Evolutionary conservation across 2,888 invertebrate genomes (phyloP).

Genomic region (Halocaridina rubra): DNA sequence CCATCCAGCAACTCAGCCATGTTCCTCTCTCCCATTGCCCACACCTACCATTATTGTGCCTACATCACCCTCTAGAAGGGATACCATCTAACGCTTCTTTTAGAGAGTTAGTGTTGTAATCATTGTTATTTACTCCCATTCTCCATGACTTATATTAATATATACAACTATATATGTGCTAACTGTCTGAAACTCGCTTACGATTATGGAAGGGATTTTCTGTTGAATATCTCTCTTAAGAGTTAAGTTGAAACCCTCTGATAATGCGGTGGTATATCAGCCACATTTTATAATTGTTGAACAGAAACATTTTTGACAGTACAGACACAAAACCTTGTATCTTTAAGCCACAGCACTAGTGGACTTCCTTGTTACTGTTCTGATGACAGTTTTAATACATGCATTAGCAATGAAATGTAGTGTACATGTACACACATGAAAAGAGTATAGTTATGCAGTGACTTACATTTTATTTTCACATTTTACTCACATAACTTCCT

Average conservation of each 20-base stretch:
- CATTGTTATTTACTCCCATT: not conserved
- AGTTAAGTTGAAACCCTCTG: not conserved
- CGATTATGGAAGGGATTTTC: not conserved
- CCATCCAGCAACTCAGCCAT: conserved; percentile 22
- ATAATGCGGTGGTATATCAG: not conserved
- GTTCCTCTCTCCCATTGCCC: conserved; percentile 30
- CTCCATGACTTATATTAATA: not conserved
- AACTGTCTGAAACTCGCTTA: not conserved
- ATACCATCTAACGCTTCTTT: conserved; percentile 34
- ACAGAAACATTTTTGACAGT: too few species aligned
- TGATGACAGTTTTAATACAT: too few species aligned
- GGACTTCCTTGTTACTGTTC: too few species aligned
- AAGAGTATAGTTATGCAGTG: too few species aligned
- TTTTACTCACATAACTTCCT: too few species aligned
- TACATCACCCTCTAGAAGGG: conserved; percentile 34
- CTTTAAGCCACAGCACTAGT: too few species aligned
- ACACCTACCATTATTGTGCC: conserved; percentile 35
- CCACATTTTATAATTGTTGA: not conserved
- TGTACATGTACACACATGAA: too few species aligned
- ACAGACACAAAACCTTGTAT: too few species aligned
- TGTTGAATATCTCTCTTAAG: not conserved
- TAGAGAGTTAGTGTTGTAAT: not conserved
- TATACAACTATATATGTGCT: not conserved
- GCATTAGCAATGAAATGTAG: too few species aligned
- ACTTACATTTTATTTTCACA: too few species aligned